phyloP scores from a whole-genome alignment of 2,888 invertebrate genomes.

The Thyatira batis region DNA sequence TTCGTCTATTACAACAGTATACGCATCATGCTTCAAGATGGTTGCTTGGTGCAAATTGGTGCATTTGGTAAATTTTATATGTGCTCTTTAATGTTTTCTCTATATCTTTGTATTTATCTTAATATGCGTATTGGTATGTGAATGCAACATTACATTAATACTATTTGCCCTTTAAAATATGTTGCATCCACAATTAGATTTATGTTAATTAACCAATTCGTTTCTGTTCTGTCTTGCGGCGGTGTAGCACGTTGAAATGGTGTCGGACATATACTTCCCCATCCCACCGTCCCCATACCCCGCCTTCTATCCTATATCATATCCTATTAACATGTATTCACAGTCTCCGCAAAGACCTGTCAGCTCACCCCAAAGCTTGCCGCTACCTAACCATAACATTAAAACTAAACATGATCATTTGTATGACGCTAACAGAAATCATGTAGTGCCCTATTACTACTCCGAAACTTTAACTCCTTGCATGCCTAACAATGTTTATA shows the following conservation, averaged over 20 bases:
- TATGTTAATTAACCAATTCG: conserved; percentile 67
- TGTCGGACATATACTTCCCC: conserved; percentile 88
- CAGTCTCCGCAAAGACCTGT: conserved; percentile 57
- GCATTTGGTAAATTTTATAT: conserved; percentile 62
- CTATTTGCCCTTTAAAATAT: conserved; percentile 8
- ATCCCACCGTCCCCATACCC: conserved; percentile 74
- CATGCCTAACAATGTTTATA: conserved; percentile 72
- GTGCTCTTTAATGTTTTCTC: conserved; percentile 44
- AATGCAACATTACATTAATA: conserved; percentile 18
- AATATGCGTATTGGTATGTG: conserved; percentile 26
- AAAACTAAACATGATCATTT: conserved; percentile 67
- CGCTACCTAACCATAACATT: conserved; percentile 51
- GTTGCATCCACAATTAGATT: conserved; percentile 34
- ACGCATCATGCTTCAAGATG: conserved; percentile 63
- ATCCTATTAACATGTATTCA: conserved; percentile 76
- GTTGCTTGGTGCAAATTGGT: conserved; percentile 66
- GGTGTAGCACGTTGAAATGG: conserved; percentile 88
- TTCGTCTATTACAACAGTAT: conserved; percentile 45
- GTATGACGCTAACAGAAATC: conserved; percentile 82
- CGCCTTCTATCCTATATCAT: conserved; percentile 71
- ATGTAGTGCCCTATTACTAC: conserved; percentile 76
- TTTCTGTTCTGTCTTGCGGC: conserved; percentile 80
- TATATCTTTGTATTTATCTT: conserved; percentile 30
- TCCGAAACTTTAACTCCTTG: conserved; percentile 71
- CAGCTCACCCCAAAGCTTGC: conserved; percentile 64